Base-by-base conservation (phyloP, 1,140 invertebrate genomes). In the Drosophila ohnishii region DNA sequence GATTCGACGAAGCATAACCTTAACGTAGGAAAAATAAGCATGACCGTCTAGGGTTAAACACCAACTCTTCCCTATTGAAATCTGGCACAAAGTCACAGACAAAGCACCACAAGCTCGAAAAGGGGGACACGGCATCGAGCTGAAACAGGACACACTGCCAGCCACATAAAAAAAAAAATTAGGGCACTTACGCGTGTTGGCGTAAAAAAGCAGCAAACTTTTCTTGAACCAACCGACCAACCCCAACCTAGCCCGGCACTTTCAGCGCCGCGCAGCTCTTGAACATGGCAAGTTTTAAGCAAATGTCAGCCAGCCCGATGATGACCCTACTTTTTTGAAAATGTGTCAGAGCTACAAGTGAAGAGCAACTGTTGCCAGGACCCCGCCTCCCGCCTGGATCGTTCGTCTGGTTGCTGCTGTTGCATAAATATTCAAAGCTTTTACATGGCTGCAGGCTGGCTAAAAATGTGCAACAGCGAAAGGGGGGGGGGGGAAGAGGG, bases 401-500 rank as follows among this genome's bases (percentile, higher is more conserved):
- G 59, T 59, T 44, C 71, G 73, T 66, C 57, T 53, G 62, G 39
- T 63, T 60, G 57, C 62, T 76, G 74, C 59, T 75, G 62, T 66
- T 87, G 80, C 82, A 86, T 87, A 86, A 86, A 86, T 86, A 86
- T 86, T 86, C 82, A 86, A 86, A 87, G 82, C 83, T 83, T 78
- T 87, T 86, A 82, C 83, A 87, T 82, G 82, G 80, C 82, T 82
- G 83, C 79, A 86, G 82, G 83, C 82, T 87, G 82, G 80, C 83
- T 87, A 87, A 86, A 86, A 86, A 86, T 86, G 82, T 87, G 83
- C 82, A 86, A 87, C 82, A 86, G 66, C 73, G 35, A 74, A 75
- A 39, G 61, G 39, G 22, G 25, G 34, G 13, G 22, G 8, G 25
- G 34, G 13, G 22, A 6, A 39, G 11, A 7, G 45, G 42, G 60